A percentile compares a stretch with the other conserved stretches of the same genome.
phyloP scores from a whole-genome alignment of 1,140 invertebrate species.

The Zaprionus kolodkinae region DNA sequence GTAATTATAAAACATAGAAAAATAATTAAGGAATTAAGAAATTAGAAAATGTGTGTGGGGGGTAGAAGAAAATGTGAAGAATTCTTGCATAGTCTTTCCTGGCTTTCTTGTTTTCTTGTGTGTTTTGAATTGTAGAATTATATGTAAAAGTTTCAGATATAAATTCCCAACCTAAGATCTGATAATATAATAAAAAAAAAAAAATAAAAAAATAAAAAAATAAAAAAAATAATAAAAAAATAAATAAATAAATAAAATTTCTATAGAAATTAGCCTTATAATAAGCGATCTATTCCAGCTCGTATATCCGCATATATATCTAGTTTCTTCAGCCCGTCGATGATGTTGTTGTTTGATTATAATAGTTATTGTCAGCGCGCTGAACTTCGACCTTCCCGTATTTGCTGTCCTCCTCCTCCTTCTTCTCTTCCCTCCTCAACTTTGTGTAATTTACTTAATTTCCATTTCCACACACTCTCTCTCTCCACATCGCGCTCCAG shows the following conservation, averaged over 20 bases:
- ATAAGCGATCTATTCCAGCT: neutral
- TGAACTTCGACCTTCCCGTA: constrained; percentile 34
- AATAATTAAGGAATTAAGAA: neutral
- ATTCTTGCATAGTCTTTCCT: neutral
- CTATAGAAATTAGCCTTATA: neutral
- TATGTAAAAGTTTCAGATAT: no score
- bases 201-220: no score
- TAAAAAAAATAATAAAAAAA: no score
- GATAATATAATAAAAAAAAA: no score
- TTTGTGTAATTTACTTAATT: constrained; percentile 36
- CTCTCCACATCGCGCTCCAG: neutral
- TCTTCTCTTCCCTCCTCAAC: neutral
- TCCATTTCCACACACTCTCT: constrained; percentile 19
- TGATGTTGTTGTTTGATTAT: neutral
- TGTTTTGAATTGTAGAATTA: neutral
- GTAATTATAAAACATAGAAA: constrained; percentile 17
- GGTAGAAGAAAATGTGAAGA: neutral
- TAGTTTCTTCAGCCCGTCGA: neutral
- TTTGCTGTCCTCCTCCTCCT: neutral
- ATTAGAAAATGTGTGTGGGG: neutral
- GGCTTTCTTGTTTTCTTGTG: neutral
- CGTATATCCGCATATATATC: neutral
- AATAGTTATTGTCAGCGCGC: neutral
- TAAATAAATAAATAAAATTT: neutral
- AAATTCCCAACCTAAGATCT: no score